Evolutionary conservation across 2,888 invertebrate genomes (phyloP).

Genomic region (Andrena praecox): DNA sequence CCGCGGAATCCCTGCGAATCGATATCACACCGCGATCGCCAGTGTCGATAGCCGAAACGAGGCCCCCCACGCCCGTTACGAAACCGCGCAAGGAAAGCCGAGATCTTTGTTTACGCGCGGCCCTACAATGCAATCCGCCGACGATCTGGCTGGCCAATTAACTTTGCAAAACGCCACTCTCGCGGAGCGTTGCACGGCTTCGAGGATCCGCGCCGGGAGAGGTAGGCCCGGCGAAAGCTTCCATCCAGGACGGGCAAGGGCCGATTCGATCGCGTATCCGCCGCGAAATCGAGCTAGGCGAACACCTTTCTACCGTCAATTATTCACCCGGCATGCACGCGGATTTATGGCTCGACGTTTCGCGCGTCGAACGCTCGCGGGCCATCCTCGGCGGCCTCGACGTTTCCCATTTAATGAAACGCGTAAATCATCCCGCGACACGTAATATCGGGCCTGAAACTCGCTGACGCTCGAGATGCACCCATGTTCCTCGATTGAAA

Average conservation of each 20-base stretch:
- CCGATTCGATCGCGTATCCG: not conserved
- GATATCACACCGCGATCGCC: constrained; percentile 54
- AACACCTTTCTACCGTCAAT: constrained; percentile 17
- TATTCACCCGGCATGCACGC: constrained; percentile 11
- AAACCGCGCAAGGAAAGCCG: constrained; percentile 49
- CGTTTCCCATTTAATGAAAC: constrained; percentile 20
- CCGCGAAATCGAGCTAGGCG: not conserved
- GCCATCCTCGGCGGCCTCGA: not conserved
- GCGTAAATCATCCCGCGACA: constrained; percentile 21
- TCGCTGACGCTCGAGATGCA: not conserved
- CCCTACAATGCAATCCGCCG: constrained; percentile 33
- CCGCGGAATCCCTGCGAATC: constrained; percentile 55
- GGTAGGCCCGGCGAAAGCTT: not conserved
- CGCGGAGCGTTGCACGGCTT: not conserved
- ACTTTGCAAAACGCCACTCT: constrained; percentile 44
- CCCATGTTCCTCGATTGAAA: not conserved
- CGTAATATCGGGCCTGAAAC: constrained; percentile 12
- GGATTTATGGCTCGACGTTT: constrained; percentile 28
- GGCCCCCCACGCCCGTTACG: constrained; percentile 37
- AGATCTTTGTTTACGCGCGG: constrained; percentile 43
- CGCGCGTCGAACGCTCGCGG: constrained; percentile 10
- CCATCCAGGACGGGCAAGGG: not conserved
- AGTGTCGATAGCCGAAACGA: constrained; percentile 47
- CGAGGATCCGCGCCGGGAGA: not conserved
- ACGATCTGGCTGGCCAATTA: constrained; percentile 41